phyloP scores from a whole-genome alignment of 2,113 vertebrate species.

The Ptychochromis oligacanthus region DNA sequence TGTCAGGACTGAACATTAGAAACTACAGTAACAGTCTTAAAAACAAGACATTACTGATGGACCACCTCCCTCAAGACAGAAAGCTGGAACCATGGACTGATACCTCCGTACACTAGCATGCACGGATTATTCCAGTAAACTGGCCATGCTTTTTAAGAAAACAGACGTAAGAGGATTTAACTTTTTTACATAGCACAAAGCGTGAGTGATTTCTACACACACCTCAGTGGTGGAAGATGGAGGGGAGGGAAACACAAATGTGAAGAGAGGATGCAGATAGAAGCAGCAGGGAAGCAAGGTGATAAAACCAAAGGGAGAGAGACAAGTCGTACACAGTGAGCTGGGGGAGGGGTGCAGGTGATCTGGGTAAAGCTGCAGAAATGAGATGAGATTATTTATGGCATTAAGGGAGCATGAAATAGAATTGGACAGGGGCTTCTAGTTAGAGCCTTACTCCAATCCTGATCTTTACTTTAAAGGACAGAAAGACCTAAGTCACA shows the following conservation, averaged over 20 bases:
- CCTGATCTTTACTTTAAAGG: slow-evolving; percentile 17
- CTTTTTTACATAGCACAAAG: slow-evolving; percentile 11
- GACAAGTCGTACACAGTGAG: slow-evolving; percentile 22
- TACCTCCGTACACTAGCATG: background rate
- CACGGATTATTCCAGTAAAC: slow-evolving; percentile 27
- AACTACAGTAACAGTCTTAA: slow-evolving; percentile 7
- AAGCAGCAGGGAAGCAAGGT: slow-evolving; percentile 25
- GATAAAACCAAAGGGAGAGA: slow-evolving; percentile 50
- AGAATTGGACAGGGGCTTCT: slow-evolving; percentile 23
- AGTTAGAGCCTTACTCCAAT: background rate
- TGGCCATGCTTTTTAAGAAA: slow-evolving; percentile 33
- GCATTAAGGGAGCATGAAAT: slow-evolving; percentile 51
- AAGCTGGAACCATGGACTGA: background rate
- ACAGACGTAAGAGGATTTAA: slow-evolving; percentile 46
- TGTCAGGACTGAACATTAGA: slow-evolving; percentile 25
- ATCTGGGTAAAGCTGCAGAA: slow-evolving; percentile 36
- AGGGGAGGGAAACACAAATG: background rate
- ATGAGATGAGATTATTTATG: slow-evolving; percentile 59
- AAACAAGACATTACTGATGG: background rate
- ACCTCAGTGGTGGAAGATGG: slow-evolving; percentile 31
- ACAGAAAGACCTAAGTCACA: background rate
- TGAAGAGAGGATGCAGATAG: slow-evolving; percentile 16
- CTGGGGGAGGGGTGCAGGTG: slow-evolving; percentile 13
- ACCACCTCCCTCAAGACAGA: background rate
- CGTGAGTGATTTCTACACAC: slow-evolving; percentile 41